Conservation (phyloP, 2,113 vertebrate species). For the Chamaea fasciata region DNA sequence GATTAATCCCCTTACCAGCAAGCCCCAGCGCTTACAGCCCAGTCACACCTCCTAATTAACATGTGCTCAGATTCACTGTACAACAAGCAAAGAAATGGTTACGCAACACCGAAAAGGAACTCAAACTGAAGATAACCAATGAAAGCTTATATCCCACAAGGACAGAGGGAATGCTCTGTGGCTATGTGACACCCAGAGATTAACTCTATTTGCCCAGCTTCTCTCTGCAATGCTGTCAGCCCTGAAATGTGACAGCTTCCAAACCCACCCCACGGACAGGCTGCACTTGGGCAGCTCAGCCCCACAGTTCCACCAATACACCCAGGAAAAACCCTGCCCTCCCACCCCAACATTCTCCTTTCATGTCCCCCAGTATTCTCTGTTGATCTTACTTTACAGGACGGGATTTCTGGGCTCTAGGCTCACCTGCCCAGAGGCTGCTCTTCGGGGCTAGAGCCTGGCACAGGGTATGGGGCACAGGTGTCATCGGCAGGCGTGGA, state of each 20-base stretch:
- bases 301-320: background rate
- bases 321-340: background rate
- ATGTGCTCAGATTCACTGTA: background rate
- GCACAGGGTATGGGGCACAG: constrained; percentile 88
- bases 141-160: background rate
- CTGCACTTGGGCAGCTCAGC: background rate
- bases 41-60: background rate
- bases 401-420: constrained; percentile 54
- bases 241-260: background rate
- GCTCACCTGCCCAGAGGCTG: constrained; percentile 90
- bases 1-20: background rate
- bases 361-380: background rate
- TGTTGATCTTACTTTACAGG: constrained; percentile 69
- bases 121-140: background rate
- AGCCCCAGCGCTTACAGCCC: background rate
- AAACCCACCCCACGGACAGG: background rate
- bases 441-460: constrained; percentile 86
- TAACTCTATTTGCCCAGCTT: background rate
- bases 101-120: background rate
- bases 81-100: background rate
- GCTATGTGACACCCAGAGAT: background rate
- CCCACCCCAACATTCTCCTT: background rate
- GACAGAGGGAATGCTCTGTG: background rate
- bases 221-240: background rate
- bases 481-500: constrained; percentile 90